Percentiles rank a stretch among this genome's conserved stretches.
Evolutionary conservation across 2,797 vertebrate genomes (phyloP).

Genomic region (Discoglossus pictus): DNA sequence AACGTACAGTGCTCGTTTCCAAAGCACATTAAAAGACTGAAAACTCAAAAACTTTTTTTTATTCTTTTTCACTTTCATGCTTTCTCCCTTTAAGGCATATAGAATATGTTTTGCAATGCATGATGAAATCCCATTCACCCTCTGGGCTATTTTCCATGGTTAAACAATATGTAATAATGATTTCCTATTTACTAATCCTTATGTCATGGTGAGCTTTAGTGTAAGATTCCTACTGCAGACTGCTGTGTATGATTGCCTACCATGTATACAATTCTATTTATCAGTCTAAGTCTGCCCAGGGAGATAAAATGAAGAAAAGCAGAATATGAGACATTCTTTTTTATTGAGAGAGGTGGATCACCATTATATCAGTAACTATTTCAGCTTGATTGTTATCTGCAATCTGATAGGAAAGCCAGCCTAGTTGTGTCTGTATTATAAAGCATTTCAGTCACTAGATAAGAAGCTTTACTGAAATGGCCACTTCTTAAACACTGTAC

Average conservation of each 20-base stretch:
- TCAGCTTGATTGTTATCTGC: constrained; percentile 46
- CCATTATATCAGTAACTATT: constrained; percentile 47
- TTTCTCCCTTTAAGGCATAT: too few relatives aligned
- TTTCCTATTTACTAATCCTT: constrained; percentile 41
- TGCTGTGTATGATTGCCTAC: constrained; percentile 29
- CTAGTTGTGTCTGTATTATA: constrained; percentile 47
- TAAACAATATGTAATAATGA: constrained; percentile 38
- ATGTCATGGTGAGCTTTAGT: constrained; percentile 34
- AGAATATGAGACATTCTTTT: constrained; percentile 40
- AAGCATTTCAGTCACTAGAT: constrained; percentile 44
- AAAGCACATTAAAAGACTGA: too few relatives aligned
- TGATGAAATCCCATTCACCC: constrained; percentile 5
- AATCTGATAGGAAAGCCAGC: constrained; percentile 44
- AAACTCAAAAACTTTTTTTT: too few relatives aligned
- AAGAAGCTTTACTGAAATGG: constrained; percentile 45
- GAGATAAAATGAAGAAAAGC: constrained; percentile 45
- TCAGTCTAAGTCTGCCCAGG: constrained; percentile 21
- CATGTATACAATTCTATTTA: constrained; percentile 36
- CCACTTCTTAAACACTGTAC: constrained; percentile 43
- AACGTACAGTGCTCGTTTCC: too few relatives aligned
- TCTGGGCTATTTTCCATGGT: constrained; percentile 9
- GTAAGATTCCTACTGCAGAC: constrained; percentile 30
- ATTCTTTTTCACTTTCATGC: too few relatives aligned
- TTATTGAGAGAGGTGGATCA: constrained; percentile 46
- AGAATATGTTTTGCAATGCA: background rate